Percentiles rank a stretch among this genome's conserved stretches.
These are phyloP conservation scores for Sarcoramphus papa DNA, from an alignment of 2,797 vertebrate genomes.

Conservation along the genomic window DNA sequence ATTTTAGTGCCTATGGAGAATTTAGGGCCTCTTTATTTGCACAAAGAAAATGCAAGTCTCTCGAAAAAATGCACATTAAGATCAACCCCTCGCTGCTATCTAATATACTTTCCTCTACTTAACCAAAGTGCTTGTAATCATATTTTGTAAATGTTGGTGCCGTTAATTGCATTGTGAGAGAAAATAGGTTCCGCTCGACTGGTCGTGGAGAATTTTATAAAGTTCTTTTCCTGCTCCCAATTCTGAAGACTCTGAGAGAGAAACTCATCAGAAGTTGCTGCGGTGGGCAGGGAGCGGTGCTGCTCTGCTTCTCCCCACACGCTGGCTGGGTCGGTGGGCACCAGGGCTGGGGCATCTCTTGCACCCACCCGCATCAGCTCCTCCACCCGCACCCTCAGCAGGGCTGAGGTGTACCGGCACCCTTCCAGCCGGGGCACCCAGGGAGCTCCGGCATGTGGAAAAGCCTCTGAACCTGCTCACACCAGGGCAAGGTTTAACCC, in stretches of 20 bases:
- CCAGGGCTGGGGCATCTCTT: not conserved
- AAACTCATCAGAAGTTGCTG: slow-evolving; percentile 82
- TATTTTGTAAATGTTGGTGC: slow-evolving; percentile 99
- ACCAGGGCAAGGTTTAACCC: rapidly evolving
- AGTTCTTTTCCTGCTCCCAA: slow-evolving; percentile 85
- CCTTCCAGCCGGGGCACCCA: not conserved
- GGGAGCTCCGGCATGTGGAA: not conserved
- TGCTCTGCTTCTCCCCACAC: not conserved
- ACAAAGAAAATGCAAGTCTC: slow-evolving; percentile 98
- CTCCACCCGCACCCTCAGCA: not conserved
- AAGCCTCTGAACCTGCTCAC: not conserved
- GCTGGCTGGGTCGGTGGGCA: rapidly evolving
- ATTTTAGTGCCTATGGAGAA: slow-evolving; percentile 99
- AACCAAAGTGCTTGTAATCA: slow-evolving; percentile 99
- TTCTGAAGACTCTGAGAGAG: slow-evolving; percentile 78
- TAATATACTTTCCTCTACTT: slow-evolving; percentile 98
- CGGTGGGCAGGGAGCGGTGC: not conserved
- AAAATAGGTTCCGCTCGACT: slow-evolving; percentile 95
- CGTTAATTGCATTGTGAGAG: slow-evolving; percentile 98
- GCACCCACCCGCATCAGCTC: not conserved
- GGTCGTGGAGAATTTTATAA: slow-evolving; percentile 93
- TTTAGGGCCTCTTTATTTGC: slow-evolving; percentile 98
- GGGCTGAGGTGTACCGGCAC: not conserved
- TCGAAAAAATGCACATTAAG: slow-evolving; percentile 96
- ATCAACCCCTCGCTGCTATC: slow-evolving; percentile 99